These are phyloP conservation scores for Auanema sp. DNA, from an alignment of 2,888 invertebrate species.

Conservation along the genomic window DNA sequence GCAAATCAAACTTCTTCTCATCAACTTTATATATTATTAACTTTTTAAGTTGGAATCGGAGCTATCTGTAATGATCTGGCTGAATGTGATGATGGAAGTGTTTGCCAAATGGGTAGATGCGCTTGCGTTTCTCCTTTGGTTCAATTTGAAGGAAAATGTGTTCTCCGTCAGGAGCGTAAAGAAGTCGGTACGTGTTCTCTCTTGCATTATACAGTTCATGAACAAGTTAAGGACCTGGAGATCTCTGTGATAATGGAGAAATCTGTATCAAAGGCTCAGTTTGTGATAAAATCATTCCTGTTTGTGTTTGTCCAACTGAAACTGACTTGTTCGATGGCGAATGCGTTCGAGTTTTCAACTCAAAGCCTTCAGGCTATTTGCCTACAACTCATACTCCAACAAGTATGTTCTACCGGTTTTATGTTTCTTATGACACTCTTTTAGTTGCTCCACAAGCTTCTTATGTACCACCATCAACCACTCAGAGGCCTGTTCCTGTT, in stretches of 20 bases:
- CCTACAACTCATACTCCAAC: too few species aligned
- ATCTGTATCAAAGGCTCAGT: constrained; percentile 55
- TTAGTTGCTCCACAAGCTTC: constrained; percentile 6
- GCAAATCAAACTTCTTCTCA: too few species aligned
- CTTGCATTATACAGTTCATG: background rate
- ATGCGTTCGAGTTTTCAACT: constrained; percentile 35
- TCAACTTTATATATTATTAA: too few species aligned
- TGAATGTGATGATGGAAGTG: constrained; percentile 52
- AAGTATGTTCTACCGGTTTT: too few species aligned
- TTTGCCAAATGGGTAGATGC: constrained; percentile 57
- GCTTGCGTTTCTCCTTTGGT: constrained; percentile 54
- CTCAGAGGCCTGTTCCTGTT: background rate
- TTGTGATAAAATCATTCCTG: constrained; percentile 57
- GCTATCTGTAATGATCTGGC: constrained; percentile 54
- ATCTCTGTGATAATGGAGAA: constrained; percentile 58
- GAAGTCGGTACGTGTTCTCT: constrained; percentile 45
- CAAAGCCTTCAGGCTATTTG: too few species aligned
- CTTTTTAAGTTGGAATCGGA: constrained; percentile 56
- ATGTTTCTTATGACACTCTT: background rate
- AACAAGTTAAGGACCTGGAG: constrained; percentile 45
- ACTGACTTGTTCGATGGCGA: constrained; percentile 55
- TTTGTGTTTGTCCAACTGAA: constrained; percentile 60
- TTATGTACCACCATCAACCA: background rate
- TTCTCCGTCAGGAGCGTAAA: constrained; percentile 37
- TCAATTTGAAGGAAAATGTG: constrained; percentile 58